Conservation (phyloP, 1,140 invertebrate species). For the Lanistes nyassanus region DNA sequence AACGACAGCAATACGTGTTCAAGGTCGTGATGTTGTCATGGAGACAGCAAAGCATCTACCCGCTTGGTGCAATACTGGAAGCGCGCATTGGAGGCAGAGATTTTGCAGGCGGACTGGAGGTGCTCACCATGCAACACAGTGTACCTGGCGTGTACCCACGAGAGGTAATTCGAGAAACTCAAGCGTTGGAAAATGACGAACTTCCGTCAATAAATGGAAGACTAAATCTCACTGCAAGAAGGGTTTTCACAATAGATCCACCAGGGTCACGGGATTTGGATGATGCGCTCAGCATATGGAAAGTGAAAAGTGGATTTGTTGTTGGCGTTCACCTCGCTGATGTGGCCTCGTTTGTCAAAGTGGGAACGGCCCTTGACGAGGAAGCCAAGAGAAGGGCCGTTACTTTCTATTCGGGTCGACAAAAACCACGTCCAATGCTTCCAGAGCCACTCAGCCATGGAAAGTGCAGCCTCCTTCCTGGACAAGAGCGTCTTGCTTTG, state of each 20-base stretch:
- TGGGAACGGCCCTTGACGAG: conserved; percentile 48
- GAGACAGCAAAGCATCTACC: conserved; percentile 33
- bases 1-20: conserved; percentile 36
- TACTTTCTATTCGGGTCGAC: conserved; percentile 58
- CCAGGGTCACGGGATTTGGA: conserved; percentile 98
- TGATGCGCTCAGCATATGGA: conserved; percentile 85
- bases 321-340: conserved; percentile 65
- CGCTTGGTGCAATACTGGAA: conserved; percentile 38
- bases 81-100: too few relatives aligned
- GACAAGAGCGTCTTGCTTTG: conserved; percentile 48
- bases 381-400: conserved; percentile 57
- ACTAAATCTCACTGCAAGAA: conserved; percentile 73
- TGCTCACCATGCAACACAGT: too few relatives aligned
- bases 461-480: conserved; percentile 64
- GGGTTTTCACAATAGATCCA: conserved; percentile 97
- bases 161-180: too few relatives aligned
- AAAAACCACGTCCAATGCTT: conserved; percentile 62
- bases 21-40: conserved; percentile 41
- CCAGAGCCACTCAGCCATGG: conserved; percentile 62
- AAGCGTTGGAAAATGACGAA: too few relatives aligned
- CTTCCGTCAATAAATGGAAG: too few relatives aligned
- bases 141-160: too few relatives aligned
- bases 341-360: conserved; percentile 54
- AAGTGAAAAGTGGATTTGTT: conserved; percentile 24
- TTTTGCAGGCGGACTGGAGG: too few relatives aligned